Evolutionary conservation across 2,888 invertebrate genomes (phyloP).

Genomic region (Lapara coniferarum): DNA sequence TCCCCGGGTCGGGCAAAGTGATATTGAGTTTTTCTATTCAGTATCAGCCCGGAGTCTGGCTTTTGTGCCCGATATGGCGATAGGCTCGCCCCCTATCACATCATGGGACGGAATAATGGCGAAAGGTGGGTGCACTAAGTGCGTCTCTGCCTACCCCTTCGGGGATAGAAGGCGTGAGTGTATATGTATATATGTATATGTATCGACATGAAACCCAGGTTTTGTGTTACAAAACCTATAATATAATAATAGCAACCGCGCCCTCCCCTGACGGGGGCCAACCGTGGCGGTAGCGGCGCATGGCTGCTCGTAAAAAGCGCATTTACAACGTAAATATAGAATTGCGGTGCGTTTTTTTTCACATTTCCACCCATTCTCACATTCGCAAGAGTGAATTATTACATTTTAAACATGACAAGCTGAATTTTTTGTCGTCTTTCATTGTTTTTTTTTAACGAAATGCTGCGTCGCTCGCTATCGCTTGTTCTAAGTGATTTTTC

Average conservation of each 20-base stretch:
- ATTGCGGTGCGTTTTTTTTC: slow-evolving; percentile 59
- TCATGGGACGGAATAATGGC: too few relatives aligned
- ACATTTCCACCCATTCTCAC: slow-evolving; percentile 57
- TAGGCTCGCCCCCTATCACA: too few relatives aligned
- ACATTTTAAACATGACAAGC: slow-evolving; percentile 51
- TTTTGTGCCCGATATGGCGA: too few relatives aligned
- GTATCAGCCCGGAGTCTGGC: too few relatives aligned
- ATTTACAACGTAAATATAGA: slow-evolving; percentile 80
- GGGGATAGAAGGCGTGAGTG: too few relatives aligned
- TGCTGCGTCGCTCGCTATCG: slow-evolving; percentile 21
- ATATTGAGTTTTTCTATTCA: too few relatives aligned
- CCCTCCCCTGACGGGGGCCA: slow-evolving; percentile 33
- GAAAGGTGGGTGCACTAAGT: too few relatives aligned
- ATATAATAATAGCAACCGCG: slow-evolving; percentile 40
- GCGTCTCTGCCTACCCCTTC: too few relatives aligned
- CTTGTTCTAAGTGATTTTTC: slow-evolving; percentile 47
- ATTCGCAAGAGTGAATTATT: slow-evolving; percentile 60
- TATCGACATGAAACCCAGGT: slow-evolving; percentile 29
- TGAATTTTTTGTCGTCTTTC: slow-evolving; percentile 32
- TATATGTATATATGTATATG: too few relatives aligned
- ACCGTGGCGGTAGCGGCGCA: slow-evolving; percentile 55
- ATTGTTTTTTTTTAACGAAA: slow-evolving; percentile 44
- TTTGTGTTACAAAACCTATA: slow-evolving; percentile 18
- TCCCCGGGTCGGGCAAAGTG: too few relatives aligned
- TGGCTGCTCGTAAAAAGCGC: slow-evolving; percentile 69